Percentiles rank a stretch among this genome's conserved stretches.
Evolutionary conservation across 2,888 invertebrate genomes (phyloP).

Genomic region (Cryptocephalus primarius): DNA sequence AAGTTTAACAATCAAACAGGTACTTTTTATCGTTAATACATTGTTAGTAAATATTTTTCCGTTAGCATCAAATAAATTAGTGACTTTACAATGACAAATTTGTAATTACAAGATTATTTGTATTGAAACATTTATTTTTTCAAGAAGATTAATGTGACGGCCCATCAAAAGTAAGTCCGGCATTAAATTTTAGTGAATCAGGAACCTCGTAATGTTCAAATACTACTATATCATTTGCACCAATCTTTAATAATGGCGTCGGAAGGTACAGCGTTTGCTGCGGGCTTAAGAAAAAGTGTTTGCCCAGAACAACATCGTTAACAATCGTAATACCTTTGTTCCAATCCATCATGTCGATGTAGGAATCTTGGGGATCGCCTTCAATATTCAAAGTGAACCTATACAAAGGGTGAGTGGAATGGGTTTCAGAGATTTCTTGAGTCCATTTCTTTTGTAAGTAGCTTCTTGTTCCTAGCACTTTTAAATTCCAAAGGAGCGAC

Average conservation of each 20-base stretch:
- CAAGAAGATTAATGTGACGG: too few relatives aligned
- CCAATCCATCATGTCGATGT: constrained; percentile 12
- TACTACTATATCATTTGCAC: constrained; percentile 29
- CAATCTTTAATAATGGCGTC: constrained; percentile 51
- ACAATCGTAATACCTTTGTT: constrained; percentile 44
- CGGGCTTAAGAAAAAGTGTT: constrained; percentile 76
- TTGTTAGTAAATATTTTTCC: too few relatives aligned
- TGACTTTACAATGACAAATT: too few relatives aligned
- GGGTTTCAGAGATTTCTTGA: constrained; percentile 8
- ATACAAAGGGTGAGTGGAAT: constrained; percentile 42
- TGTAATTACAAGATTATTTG: too few relatives aligned
- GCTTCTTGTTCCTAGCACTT: constrained; percentile 25
- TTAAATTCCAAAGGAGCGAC: constrained; percentile 14
- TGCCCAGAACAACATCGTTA: constrained; percentile 73
- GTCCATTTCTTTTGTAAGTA: constrained; percentile 8
- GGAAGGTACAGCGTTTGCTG: constrained; percentile 74
- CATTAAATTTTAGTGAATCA: constrained; percentile 19
- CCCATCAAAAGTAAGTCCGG: constrained; percentile 8
- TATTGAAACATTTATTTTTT: too few relatives aligned
- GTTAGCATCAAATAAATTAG: too few relatives aligned
- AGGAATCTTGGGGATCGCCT: constrained; percentile 31
- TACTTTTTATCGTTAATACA: too few relatives aligned
- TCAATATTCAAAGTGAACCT: constrained; percentile 32
- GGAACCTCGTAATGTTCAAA: constrained; percentile 28
- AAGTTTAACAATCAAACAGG: too few relatives aligned